A percentile compares a stretch with the other conserved stretches of the same genome.
Evolutionary conservation across 2,113 vertebrate species (phyloP).

Genomic region (Seriola rivoliana): DNA sequence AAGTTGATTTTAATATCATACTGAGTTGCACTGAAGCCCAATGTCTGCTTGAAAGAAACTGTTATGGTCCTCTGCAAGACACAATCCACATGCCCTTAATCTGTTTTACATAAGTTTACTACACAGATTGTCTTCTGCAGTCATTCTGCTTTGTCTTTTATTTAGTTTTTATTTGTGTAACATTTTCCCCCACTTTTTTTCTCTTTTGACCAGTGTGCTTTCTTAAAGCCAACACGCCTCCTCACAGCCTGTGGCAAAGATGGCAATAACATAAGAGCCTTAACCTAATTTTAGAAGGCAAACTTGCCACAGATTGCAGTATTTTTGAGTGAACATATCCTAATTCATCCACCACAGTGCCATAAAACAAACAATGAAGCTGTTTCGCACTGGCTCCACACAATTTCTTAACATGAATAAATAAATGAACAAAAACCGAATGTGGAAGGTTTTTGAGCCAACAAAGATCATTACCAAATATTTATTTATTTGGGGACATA

Average conservation of each 20-base stretch:
- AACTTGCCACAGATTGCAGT: neutral
- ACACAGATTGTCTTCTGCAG: neutral
- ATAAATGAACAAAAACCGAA: too few relatives aligned
- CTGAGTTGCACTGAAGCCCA: slow-evolving; percentile 13
- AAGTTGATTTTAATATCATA: slow-evolving; percentile 6
- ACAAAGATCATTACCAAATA: too few relatives aligned
- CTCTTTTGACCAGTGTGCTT: neutral
- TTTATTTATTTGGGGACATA: too few relatives aligned
- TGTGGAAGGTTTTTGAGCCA: too few relatives aligned
- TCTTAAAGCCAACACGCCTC: neutral
- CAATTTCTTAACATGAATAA: too few relatives aligned
- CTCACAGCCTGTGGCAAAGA: too few relatives aligned
- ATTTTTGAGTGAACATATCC: neutral
- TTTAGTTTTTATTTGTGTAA: neutral
- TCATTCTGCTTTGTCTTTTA: neutral
- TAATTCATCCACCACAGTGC: neutral
- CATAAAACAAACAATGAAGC: too few relatives aligned
- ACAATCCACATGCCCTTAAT: neutral
- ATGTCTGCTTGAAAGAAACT: neutral
- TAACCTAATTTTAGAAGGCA: neutral
- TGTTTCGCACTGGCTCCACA: too few relatives aligned
- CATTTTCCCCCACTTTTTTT: neutral
- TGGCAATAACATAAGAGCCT: neutral
- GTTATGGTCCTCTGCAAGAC: neutral
- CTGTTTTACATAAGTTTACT: neutral